These are phyloP conservation scores for Megaceryle torquata DNA, from an alignment of 2,113 vertebrate genomes.

Conservation along the genomic window DNA sequence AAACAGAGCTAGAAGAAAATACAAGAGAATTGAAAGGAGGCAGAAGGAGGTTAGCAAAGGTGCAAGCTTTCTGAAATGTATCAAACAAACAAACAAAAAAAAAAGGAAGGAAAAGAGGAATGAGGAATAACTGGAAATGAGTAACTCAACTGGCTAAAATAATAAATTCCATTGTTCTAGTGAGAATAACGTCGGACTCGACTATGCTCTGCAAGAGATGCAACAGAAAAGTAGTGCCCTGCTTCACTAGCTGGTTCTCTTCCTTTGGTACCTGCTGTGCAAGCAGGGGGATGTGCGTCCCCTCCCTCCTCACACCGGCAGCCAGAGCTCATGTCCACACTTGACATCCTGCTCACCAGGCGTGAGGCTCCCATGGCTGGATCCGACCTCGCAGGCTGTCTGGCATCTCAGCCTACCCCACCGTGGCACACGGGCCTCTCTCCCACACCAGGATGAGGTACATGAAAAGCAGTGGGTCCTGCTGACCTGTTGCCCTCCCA, in stretches of 20 bases:
- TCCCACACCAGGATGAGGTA: rapidly evolving
- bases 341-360: not conserved
- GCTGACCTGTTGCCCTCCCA: not conserved
- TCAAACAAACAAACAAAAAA: not conserved
- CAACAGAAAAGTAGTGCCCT: not conserved
- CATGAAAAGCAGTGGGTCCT: rapidly evolving
- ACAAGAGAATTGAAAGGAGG: not conserved
- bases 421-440: not conserved
- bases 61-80: not conserved
- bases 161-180: not conserved
- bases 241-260: not conserved
- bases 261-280: not conserved
- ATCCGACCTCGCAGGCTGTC: not conserved
- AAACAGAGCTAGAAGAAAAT: not conserved
- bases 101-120: not conserved
- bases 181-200: not conserved
- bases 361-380: not conserved
- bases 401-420: rapidly evolving
- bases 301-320: not conserved
- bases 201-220: not conserved
- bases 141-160: not conserved
- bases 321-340: not conserved
- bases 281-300: not conserved
- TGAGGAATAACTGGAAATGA: not conserved
- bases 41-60: not conserved